Percentiles rank a stretch among this genome's conserved stretches.
These are phyloP conservation scores for Lipophrys pholis DNA, from an alignment of 2,113 vertebrate species.

Conservation along the genomic window DNA sequence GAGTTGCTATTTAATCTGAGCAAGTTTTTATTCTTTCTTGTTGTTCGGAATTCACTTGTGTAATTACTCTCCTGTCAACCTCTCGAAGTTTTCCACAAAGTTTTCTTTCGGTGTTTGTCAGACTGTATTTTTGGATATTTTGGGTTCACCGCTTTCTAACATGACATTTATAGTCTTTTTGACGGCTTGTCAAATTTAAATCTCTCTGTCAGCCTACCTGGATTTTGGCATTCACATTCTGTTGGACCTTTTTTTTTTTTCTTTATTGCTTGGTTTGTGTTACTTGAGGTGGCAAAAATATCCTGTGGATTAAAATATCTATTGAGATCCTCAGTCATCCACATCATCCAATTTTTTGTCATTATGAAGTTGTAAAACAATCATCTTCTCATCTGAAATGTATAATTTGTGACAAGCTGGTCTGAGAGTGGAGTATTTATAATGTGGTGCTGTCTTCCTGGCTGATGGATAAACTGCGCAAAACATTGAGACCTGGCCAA, in stretches of 20 bases:
- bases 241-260: neutral
- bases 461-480: too few relatives aligned
- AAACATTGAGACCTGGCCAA: too few relatives aligned
- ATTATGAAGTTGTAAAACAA: too few relatives aligned
- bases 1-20: neutral
- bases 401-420: too few relatives aligned
- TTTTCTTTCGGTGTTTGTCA: neutral
- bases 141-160: neutral
- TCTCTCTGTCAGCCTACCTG: neutral
- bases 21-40: neutral
- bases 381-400: too few relatives aligned
- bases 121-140: neutral
- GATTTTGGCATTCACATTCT: neutral
- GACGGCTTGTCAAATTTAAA: neutral
- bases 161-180: slow-evolving; percentile 12
- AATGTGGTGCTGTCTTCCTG: too few relatives aligned
- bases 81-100: neutral
- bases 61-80: neutral
- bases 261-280: neutral
- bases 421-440: too few relatives aligned
- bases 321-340: too few relatives aligned
- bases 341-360: too few relatives aligned
- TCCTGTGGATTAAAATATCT: neutral
- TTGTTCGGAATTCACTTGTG: neutral
- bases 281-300: neutral